A percentile compares a stretch with the other conserved stretches of the same genome.
Conservation (phyloP, 1,140 invertebrate species). For the Drosophila jambulina region DNA sequence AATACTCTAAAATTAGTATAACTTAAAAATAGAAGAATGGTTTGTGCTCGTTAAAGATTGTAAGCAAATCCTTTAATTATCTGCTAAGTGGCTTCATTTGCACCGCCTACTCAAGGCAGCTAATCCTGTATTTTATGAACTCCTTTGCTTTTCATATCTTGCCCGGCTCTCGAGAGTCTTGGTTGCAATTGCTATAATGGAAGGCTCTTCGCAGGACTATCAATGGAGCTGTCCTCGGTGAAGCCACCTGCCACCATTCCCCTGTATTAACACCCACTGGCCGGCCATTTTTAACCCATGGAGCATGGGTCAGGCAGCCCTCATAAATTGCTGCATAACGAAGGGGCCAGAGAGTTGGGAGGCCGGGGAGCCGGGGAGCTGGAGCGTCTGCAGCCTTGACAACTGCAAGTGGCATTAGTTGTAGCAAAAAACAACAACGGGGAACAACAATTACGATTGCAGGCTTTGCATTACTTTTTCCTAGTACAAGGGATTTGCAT, state of each 20-base stretch:
- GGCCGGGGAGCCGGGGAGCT: not conserved
- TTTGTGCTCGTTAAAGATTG: not conserved
- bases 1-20: not conserved
- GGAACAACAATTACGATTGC: constrained; percentile 52
- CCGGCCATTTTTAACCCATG: constrained; percentile 5
- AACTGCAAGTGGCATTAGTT: constrained; percentile 81
- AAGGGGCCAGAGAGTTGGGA: not conserved
- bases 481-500: constrained; percentile 81
- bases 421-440: constrained; percentile 42
- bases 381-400: constrained; percentile 74
- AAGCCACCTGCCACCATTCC: not conserved
- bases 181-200: constrained; percentile 30
- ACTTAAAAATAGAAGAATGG: not conserved
- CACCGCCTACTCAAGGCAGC: not conserved
- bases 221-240: constrained; percentile 22
- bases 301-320: constrained; percentile 10
- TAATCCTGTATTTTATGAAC: not conserved
- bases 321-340: constrained; percentile 53
- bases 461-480: constrained; percentile 58
- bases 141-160: not conserved
- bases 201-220: constrained; percentile 30
- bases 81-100: no score
- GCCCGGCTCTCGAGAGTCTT: not conserved
- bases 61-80: not conserved
- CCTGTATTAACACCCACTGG: not conserved